phyloP scores from a whole-genome alignment of 2,797 vertebrate genomes.

The Halcyon leucocephala region DNA sequence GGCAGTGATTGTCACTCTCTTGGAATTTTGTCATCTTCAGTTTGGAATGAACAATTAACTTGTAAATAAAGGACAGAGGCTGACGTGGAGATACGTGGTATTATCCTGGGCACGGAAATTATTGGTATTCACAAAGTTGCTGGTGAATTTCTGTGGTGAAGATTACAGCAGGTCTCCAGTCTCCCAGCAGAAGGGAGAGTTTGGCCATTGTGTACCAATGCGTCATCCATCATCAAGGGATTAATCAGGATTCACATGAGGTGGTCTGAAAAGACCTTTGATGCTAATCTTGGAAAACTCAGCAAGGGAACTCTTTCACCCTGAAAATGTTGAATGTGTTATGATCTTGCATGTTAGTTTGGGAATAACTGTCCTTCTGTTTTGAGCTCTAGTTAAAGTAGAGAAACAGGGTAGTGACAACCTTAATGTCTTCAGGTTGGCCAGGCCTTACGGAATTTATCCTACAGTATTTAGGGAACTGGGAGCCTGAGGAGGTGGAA shows the following conservation, averaged over 20 bases:
- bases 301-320: neutral
- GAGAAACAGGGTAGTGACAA: neutral
- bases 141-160: neutral
- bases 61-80: neutral
- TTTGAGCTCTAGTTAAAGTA: neutral
- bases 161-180: neutral
- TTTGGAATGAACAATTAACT: neutral
- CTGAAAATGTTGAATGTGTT: neutral
- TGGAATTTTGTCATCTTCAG: neutral
- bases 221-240: neutral
- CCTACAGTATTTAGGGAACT: neutral
- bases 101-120: neutral
- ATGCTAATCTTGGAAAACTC: neutral
- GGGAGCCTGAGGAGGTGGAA: neutral
- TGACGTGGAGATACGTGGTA: neutral
- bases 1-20: neutral
- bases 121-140: neutral
- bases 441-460: neutral
- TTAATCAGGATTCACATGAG: conserved; percentile 17
- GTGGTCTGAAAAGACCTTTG: conserved; percentile 40
- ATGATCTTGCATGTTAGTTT: neutral
- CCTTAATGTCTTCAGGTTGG: neutral
- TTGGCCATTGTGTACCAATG: conserved; percentile 7
- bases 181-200: neutral
- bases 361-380: neutral